A percentile compares a stretch with the other conserved stretches of the same genome.
These are phyloP conservation scores for Sardina pilchardus DNA, from an alignment of 2,113 vertebrate species.

Conservation along the genomic window DNA sequence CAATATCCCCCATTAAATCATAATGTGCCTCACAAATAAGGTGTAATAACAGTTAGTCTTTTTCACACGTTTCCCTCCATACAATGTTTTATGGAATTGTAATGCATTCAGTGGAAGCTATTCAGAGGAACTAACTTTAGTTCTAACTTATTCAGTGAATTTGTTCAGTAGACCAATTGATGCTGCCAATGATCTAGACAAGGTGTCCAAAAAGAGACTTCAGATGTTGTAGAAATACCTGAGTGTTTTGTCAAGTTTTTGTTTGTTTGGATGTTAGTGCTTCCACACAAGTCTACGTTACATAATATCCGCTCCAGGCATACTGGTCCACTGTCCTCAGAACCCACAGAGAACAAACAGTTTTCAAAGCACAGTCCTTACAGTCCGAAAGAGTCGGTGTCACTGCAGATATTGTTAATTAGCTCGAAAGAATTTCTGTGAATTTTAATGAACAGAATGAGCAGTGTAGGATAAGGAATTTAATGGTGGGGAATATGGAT, in stretches of 20 bases:
- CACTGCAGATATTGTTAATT: neutral
- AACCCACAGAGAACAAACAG: neutral
- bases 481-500: neutral
- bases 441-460: neutral
- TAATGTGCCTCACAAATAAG: neutral
- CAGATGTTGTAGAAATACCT: neutral
- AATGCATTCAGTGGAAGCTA: neutral
- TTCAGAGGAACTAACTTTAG: neutral
- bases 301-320: neutral
- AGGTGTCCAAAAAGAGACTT: neutral
- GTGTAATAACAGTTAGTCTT: neutral
- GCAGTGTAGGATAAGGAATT: neutral
- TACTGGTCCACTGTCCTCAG: neutral
- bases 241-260: neutral
- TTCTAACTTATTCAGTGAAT: neutral
- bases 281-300: neutral
- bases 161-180: neutral
- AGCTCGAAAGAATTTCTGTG: neutral
- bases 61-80: neutral
- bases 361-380: neutral
- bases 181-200: neutral
- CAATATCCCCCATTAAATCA: neutral
- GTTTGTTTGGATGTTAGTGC: neutral
- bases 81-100: neutral
- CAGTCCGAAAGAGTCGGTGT: neutral